Conservation (phyloP, 2,113 vertebrate genomes). For the Bothrops jararaca region DNA sequence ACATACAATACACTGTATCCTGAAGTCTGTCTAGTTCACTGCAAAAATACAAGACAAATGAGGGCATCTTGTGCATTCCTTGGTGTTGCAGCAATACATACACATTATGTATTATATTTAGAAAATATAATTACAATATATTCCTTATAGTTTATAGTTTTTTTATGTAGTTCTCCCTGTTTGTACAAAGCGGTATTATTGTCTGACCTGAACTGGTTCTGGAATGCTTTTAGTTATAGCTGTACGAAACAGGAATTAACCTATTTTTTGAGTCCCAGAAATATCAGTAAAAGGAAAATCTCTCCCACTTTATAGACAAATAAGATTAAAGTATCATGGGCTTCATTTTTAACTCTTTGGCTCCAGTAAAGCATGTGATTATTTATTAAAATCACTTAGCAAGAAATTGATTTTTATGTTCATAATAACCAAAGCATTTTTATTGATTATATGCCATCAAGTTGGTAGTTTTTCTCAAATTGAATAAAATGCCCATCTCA, state of each 20-base stretch:
- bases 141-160: not conserved
- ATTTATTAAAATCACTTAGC: not conserved
- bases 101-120: too few relatives aligned
- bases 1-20: not conserved
- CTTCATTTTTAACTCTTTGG: not conserved
- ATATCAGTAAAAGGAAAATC: not conserved
- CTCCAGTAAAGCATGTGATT: not conserved
- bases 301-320: not conserved
- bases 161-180: not conserved
- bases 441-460: not conserved
- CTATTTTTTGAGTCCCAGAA: not conserved
- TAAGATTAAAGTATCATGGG: not conserved
- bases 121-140: not conserved
- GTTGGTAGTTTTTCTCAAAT: not conserved
- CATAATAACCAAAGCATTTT: not conserved
- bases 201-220: not conserved
- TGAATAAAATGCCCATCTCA: not conserved
- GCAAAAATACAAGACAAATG: not conserved
- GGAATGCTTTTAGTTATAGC: not conserved
- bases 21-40: not conserved
- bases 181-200: not conserved
- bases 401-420: not conserved
- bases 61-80: not conserved
- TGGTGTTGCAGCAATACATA: not conserved
- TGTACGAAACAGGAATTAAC: not conserved